Evolutionary conservation across 2,888 invertebrate species (phyloP), one percentile per base, ranked within the genome.

Genomic region (Chironomus tentans): DNA sequence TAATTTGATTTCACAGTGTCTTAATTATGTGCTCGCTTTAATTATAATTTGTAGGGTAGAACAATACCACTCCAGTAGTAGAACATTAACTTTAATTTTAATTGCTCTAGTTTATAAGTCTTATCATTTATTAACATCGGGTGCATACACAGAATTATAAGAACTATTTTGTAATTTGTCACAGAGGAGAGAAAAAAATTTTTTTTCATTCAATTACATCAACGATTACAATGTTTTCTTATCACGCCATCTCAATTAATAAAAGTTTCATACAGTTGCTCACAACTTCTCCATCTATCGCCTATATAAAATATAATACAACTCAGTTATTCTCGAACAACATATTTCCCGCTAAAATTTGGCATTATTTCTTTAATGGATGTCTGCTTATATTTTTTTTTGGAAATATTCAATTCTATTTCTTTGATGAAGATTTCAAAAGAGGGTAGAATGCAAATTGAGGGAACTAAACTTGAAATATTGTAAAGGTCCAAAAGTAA

Each of bases 171-270:
- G 22, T 65, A 65, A 74, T 65, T 74, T 74, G 73, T 74, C 68
- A 47, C 73, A 74, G 68, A 65, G 48, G n/a, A 73, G 12, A 73
- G 38, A 21, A 73, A 50, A 73, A 38, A 46, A 18, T 15, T 65
- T 3, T 47, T 24, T 46, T 65, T 74, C 47, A 65, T 65, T 74
- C 68, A 74, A 74, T 74, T 74, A 74, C n/a, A 21, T 21, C 61
- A 38, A 15, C 22, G n/a, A 21, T 72, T 24, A 50, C 62, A 74
- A 74, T 22, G 70, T 65, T 22, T 65, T 22, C n/a, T 70, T 50
- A 74, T 73, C 73, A 74, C 73, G 73, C 73, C 18, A 74, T 74
- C 73, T 74, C 68, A 74, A 74, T 74, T 74, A 68, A 74, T 65
- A 74, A 74, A 72, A 15, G 28, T 72, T 56, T 38, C 24, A 50